Percentiles rank a stretch among this genome's conserved stretches.
Evolutionary conservation across 2,797 vertebrate genomes (phyloP).

Genomic region (Pantherophis alleghaniensis): DNA sequence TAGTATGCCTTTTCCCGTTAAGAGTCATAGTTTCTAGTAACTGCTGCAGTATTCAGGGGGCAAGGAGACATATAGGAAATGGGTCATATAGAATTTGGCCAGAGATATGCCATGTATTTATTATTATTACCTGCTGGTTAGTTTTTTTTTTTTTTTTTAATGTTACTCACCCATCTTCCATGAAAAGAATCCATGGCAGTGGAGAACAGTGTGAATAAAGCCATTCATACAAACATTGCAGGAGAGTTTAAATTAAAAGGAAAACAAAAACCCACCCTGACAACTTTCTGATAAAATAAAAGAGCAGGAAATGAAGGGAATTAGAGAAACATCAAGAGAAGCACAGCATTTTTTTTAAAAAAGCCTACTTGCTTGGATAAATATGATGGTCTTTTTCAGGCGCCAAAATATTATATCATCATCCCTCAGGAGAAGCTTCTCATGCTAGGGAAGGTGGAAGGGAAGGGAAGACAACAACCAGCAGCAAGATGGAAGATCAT

Average conservation of each 20-base stretch:
- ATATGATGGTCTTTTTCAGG: neutral
- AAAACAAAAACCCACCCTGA: neutral
- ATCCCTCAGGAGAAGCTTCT: neutral
- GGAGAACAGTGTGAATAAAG: neutral
- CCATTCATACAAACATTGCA: neutral
- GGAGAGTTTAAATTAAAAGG: neutral
- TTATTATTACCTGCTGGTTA: neutral
- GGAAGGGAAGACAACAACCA: neutral
- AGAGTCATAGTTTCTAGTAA: neutral
- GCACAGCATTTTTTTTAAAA: neutral
- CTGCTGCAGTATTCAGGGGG: neutral
- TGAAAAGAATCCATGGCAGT: neutral
- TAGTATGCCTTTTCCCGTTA: neutral
- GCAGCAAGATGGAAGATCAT: neutral
- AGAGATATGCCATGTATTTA: neutral
- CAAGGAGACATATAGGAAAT: fast-evolving
- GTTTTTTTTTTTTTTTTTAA: neutral
- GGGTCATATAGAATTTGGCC: neutral
- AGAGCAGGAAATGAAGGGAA: neutral
- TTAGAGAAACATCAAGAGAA: neutral
- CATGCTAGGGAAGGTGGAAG: neutral
- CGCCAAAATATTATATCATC: neutral
- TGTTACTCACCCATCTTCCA: neutral
- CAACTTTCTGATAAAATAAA: neutral
- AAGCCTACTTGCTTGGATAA: neutral